phyloP scores from a whole-genome alignment of 2,888 invertebrate species.

The Pandemis corylana region DNA sequence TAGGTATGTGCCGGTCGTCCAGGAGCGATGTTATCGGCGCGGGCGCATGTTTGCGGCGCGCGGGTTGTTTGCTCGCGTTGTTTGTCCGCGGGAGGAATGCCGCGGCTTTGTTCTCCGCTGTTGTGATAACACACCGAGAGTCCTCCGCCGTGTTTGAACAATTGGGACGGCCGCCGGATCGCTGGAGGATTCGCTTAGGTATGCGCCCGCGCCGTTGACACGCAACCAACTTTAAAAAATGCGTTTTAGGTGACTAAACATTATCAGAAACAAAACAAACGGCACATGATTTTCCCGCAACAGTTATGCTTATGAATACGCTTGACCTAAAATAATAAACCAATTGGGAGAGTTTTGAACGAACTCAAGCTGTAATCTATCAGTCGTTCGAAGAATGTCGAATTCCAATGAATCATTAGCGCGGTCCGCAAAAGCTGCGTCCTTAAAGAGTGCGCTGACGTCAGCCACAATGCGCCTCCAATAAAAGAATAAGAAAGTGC shows the following conservation, averaged over 20 bases:
- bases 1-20: conserved; percentile 23
- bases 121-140: conserved; percentile 53
- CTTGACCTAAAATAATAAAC: conserved; percentile 20
- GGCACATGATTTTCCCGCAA: conserved; percentile 6
- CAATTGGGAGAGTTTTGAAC: background rate
- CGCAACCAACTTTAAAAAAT: background rate
- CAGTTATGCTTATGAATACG: background rate
- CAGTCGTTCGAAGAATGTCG: background rate
- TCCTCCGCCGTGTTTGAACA: conserved; percentile 48
- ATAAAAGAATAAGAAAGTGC: conserved; percentile 36
- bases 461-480: conserved; percentile 19
- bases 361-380: background rate
- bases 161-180: conserved; percentile 16
- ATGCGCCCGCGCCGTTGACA: background rate
- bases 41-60: conserved; percentile 1
- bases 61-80: conserved; percentile 26
- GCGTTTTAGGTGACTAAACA: conserved; percentile 17
- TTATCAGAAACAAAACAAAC: conserved; percentile 16
- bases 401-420: conserved; percentile 14
- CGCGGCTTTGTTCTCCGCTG: conserved; percentile 51
- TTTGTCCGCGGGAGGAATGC: conserved; percentile 55
- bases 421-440: background rate
- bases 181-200: conserved; percentile 1
- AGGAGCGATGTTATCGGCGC: conserved; percentile 38
- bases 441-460: conserved; percentile 18